Evolutionary conservation across 2,888 invertebrate species (phyloP), one percentile per base, ranked within the genome.

Genomic region (Philopedon plagiatum): DNA sequence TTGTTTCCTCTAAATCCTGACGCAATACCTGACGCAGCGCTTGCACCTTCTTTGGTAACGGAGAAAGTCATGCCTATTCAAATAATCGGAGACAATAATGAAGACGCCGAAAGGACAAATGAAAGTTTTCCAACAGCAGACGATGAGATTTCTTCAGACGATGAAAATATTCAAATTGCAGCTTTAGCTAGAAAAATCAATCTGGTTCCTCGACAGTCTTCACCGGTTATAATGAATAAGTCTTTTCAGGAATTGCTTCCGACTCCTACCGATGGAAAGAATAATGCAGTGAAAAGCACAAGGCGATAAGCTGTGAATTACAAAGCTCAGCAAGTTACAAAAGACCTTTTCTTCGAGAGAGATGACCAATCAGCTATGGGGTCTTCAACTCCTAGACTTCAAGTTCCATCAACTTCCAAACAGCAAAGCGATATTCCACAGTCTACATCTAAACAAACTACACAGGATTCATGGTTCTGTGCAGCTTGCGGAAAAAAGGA

Each of bases 1-100:
- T 58, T 73, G 19, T 75, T 60, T 62, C 76, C 71, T 11, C 39
- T 60, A 13, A 34, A 71, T 67, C 66, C 67, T 3, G 51, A 74
- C 32, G 65, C 57, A 62, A n/a, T n/a, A n/a, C n/a, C n/a, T n/a
- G n/a, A n/a, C n/a, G n/a, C n/a, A n/a, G n/a, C n/a, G n/a, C n/a
- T 34, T 62, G 46, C 65, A 57, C 73, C 76, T 67, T 65, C 57
- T 57, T 65, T 65, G 26, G 41, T 65, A 39, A 60, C 58, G 15
- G 67, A 44, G 49, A 15, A 51, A 34, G 34, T 37, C 19, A 34
- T 62, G 29, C 61, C 60, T n/a, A 58, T 19, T 29, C 23, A 68
- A 46, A 34, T 46, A 19, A 13, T 26, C n/a, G n/a, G n/a, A 11
- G 68, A 23, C 21, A 37, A 46, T 18, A 60, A 68, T 63, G 37